phyloP scores from a whole-genome alignment of 2,113 vertebrate species.

The Gasterosteus nipponicus region DNA sequence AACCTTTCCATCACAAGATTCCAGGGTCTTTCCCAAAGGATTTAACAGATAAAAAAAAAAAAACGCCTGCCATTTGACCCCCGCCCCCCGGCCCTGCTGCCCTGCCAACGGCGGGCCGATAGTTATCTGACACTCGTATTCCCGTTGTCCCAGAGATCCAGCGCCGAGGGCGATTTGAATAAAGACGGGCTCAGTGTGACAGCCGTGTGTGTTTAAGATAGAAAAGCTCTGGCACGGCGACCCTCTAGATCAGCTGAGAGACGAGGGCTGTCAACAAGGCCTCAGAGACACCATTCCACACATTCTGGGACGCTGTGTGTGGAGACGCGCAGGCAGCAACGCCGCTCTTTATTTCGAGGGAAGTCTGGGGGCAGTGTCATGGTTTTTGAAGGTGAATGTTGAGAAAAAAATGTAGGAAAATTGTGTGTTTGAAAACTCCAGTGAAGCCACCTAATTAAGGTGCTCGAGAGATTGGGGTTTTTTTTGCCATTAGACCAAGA shows the following conservation, averaged over 20 bases:
- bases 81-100: not conserved
- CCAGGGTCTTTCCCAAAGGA: constrained; percentile 66
- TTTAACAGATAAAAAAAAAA: constrained; percentile 55
- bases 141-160: constrained; percentile 65
- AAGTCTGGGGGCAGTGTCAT: constrained; percentile 19
- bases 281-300: constrained; percentile 63
- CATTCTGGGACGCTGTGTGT: constrained; percentile 44
- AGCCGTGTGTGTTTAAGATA: constrained; percentile 64
- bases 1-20: constrained; percentile 65
- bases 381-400: not conserved
- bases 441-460: not conserved
- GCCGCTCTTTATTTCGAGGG: constrained; percentile 11
- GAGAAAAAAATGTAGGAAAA: not conserved
- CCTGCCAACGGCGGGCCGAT: constrained; percentile 38
- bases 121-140: constrained; percentile 56
- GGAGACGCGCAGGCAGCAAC: not conserved
- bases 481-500: not conserved
- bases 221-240: constrained; percentile 60
- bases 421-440: not conserved
- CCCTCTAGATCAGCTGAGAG: constrained; percentile 54
- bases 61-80: constrained; percentile 46
- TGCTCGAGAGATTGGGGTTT: not conserved
- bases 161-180: constrained; percentile 19
- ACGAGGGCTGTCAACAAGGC: constrained; percentile 63
- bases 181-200: constrained; percentile 46